Conservation (phyloP, 2,888 invertebrate species). For the Torymus auratus region DNA sequence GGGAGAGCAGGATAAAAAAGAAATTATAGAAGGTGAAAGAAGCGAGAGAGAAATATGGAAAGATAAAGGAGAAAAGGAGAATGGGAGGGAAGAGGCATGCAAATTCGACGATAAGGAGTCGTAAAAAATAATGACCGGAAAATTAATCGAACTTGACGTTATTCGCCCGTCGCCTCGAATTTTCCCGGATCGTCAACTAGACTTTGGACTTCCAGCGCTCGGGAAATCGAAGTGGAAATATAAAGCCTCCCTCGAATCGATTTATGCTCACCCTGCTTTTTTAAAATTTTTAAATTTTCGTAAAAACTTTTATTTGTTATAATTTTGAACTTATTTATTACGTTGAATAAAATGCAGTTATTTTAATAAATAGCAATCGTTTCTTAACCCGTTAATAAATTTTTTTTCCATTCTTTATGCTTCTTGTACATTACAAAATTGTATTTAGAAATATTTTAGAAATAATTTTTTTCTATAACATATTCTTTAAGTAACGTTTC, state of each 20-base stretch:
- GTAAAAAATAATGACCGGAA: constrained; percentile 76
- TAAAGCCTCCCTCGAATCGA: constrained; percentile 30
- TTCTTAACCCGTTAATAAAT: too few species aligned
- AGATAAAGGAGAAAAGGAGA: constrained; percentile 49
- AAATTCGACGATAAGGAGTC: constrained; percentile 69
- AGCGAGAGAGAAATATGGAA: constrained; percentile 28
- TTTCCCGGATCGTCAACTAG: constrained; percentile 68
- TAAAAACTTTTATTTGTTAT: too few species aligned
- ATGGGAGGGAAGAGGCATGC: constrained; percentile 51
- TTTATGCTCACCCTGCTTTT: constrained; percentile 18
- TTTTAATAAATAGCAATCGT: too few species aligned
- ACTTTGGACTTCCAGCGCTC: constrained; percentile 38
- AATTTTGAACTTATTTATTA: too few species aligned
- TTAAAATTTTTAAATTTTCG: too few species aligned
- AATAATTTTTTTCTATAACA: too few species aligned
- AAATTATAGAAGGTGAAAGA: constrained; percentile 8
- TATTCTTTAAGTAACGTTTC: too few species aligned
- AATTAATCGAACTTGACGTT: constrained; percentile 74
- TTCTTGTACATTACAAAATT: too few species aligned
- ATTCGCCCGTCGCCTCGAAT: constrained; percentile 70
- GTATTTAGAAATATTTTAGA: too few species aligned
- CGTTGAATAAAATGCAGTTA: too few species aligned
- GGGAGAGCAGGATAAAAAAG: not conserved
- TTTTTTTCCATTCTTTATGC: too few species aligned
- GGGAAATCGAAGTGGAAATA: constrained; percentile 52